These are phyloP conservation scores for Nomia melanderi DNA, from an alignment of 1,140 invertebrate genomes.

Conservation along the genomic window DNA sequence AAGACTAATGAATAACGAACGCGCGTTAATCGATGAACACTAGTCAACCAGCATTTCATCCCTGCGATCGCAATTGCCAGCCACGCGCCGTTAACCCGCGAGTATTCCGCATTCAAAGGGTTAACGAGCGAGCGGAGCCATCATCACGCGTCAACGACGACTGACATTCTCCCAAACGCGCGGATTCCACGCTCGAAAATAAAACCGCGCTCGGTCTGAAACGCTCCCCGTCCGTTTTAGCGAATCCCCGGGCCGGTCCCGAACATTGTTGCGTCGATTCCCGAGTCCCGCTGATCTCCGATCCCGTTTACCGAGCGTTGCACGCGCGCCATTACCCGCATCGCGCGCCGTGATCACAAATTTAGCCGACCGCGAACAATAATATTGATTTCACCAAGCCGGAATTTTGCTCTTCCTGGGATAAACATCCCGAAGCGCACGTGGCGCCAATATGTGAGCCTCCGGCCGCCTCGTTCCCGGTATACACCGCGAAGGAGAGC, in stretches of 20 bases:
- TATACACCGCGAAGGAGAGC: slow-evolving; percentile 51
- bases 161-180: not conserved
- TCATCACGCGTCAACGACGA: no score
- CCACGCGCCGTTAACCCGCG: no score
- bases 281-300: not conserved
- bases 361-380: slow-evolving; percentile 77
- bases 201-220: not conserved
- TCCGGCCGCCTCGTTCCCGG: slow-evolving; percentile 37
- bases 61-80: no score
- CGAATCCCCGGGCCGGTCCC: no score
- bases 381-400: slow-evolving; percentile 77
- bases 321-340: slow-evolving; percentile 32
- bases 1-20: no score
- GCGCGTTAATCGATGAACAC: no score
- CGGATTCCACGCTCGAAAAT: not conserved
- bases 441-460: slow-evolving; percentile 74
- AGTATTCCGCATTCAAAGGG: no score
- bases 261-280: no score
- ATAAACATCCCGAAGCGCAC: slow-evolving; percentile 77
- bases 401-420: slow-evolving; percentile 74
- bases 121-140: no score
- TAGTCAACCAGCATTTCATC: no score
- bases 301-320: slow-evolving; percentile 4
- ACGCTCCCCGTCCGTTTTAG: no score
- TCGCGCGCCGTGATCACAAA: slow-evolving; percentile 64